Percentiles rank a stretch among this genome's conserved stretches.
phyloP scores from a whole-genome alignment of 2,113 vertebrate genomes.

The Alethe castanea region DNA sequence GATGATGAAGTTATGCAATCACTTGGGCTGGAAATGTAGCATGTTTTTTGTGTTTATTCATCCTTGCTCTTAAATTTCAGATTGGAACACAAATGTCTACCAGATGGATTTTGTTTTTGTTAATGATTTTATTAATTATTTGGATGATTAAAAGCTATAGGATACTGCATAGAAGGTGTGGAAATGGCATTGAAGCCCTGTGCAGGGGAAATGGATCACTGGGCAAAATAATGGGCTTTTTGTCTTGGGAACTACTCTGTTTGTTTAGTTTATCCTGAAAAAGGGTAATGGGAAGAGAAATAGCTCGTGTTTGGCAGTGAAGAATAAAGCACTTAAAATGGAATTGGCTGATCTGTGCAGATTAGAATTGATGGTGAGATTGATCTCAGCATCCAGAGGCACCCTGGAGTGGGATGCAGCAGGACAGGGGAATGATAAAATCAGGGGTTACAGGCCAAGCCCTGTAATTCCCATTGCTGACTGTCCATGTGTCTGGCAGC shows the following conservation, averaged over 20 bases:
- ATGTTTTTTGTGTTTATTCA: neutral
- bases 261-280: neutral
- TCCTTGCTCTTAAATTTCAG: neutral
- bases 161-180: neutral
- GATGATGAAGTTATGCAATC: neutral
- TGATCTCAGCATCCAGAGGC: neutral
- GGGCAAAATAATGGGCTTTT: neutral
- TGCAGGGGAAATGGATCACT: neutral
- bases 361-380: neutral
- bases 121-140: neutral
- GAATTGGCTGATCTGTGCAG: neutral
- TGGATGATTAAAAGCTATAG: neutral
- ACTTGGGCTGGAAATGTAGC: neutral
- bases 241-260: neutral
- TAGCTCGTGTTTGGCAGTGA: neutral
- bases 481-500: neutral
- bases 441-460: neutral
- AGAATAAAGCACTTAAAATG: neutral
- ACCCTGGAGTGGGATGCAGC: neutral
- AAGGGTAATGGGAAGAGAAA: neutral
- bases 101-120: neutral
- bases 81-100: neutral
- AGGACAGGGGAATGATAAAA: neutral
- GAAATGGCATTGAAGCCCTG: accelerated
- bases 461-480: neutral